Evolutionary conservation across 37 sponge, comb jelly and placozoan genomes (phyloP).

Genomic region (Axinella damicornis): DNA sequence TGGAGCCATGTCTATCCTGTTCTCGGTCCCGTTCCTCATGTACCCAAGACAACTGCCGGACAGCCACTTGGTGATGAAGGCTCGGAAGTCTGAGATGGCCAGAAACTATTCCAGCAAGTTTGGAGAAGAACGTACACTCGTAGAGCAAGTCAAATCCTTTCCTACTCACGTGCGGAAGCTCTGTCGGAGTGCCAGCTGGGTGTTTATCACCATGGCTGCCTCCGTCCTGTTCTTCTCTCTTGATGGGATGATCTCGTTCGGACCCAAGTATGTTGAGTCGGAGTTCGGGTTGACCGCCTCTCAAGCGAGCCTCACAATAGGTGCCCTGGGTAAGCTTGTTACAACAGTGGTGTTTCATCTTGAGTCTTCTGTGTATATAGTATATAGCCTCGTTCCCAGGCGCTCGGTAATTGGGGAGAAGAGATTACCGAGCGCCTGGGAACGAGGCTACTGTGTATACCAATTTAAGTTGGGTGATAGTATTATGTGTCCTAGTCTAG

Average conservation of each 20-base stretch:
- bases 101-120: neutral
- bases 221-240: constrained; percentile 30
- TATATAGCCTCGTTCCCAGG: no score
- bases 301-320: constrained; percentile 28
- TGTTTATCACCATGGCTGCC: constrained; percentile 32
- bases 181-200: constrained; percentile 42
- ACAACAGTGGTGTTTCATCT: no score
- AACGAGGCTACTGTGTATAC: no score
- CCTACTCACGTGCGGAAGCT: neutral
- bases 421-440: no score
- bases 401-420: no score
- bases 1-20: constrained; percentile 11
- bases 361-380: no score
- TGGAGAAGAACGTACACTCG: neutral
- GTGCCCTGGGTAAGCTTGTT: constrained; percentile 40
- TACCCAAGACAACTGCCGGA: constrained; percentile 58
- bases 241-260: constrained; percentile 63
- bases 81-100: constrained; percentile 56
- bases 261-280: constrained; percentile 68
- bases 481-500: no score
- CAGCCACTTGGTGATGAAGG: constrained; percentile 6
- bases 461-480: no score
- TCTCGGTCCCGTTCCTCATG: constrained; percentile 63
- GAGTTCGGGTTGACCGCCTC: constrained; percentile 66
- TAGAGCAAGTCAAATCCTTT: neutral